Percentiles rank a stretch among this genome's conserved stretches.
Conservation (phyloP, 2,113 vertebrate genomes). For the Petromus typicus region DNA sequence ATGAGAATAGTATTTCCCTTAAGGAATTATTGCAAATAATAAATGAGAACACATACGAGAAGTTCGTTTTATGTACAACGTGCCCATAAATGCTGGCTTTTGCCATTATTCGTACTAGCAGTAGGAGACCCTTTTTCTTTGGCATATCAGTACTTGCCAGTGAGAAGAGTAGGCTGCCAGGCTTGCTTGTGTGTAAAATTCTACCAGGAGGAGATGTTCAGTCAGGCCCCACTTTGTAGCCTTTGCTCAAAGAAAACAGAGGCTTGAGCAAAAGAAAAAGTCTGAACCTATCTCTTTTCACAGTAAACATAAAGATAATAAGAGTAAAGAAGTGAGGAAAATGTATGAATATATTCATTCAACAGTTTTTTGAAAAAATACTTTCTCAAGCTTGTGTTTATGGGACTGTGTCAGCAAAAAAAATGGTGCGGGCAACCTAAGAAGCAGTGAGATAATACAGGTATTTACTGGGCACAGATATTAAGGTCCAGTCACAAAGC, state of each 20-base stretch:
- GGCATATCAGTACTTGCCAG: accelerated
- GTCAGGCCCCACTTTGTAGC: accelerated
- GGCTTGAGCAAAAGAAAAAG: background rate
- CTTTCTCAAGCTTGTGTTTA: constrained; percentile 41
- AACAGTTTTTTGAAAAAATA: background rate
- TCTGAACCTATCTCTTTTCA: background rate
- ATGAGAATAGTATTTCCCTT: background rate
- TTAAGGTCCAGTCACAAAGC: constrained; percentile 47
- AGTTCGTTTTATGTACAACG: background rate
- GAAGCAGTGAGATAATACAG: constrained; percentile 18
- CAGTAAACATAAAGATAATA: background rate
- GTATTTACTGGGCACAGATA: constrained; percentile 55
- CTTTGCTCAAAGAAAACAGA: background rate
- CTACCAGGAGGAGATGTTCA: background rate
- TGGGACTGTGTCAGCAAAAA: constrained; percentile 11
- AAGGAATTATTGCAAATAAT: background rate
- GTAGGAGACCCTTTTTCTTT: background rate
- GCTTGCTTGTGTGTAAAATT: background rate
- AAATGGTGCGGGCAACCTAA: constrained; percentile 35
- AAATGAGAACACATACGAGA: background rate
- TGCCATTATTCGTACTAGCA: background rate
- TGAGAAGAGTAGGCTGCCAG: background rate
- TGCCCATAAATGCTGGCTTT: background rate
- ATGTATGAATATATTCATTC: background rate
- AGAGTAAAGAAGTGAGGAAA: background rate